Percentiles rank a stretch among this genome's conserved stretches.
These are phyloP conservation scores for Xylocopa sonorina DNA, from an alignment of 1,140 invertebrate genomes.

Conservation along the genomic window DNA sequence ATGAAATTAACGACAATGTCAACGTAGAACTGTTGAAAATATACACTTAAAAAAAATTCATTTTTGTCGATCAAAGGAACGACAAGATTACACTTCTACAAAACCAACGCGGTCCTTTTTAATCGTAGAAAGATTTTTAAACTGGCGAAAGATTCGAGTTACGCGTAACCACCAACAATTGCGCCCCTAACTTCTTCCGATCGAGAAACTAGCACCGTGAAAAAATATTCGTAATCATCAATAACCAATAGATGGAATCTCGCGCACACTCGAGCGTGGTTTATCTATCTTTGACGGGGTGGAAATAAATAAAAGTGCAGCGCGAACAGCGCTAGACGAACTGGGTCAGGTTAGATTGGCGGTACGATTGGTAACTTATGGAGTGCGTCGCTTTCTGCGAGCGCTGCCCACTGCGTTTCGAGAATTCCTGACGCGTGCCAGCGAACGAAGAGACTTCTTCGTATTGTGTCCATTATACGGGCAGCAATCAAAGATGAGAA, in stretches of 20 bases:
- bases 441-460: neutral
- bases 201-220: neutral
- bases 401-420: neutral
- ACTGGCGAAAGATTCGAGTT: no score
- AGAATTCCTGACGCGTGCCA: neutral
- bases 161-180: neutral
- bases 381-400: constrained; percentile 14
- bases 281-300: neutral
- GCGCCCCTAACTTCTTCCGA: no score
- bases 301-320: constrained; percentile 25
- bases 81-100: no score
- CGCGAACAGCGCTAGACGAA: neutral
- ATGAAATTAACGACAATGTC: neutral
- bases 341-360: constrained; percentile 1
- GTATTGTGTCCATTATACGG: neutral
- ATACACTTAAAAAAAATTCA: no score
- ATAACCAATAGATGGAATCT: constrained; percentile 26
- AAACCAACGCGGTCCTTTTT: no score
- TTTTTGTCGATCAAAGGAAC: no score
- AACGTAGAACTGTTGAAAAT: no score
- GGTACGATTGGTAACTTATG: constrained; percentile 40
- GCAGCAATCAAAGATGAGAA: constrained; percentile 24
- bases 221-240: constrained; percentile 14
- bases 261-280: neutral
- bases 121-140: no score